Evolutionary conservation across 2,113 vertebrate genomes (phyloP), one percentile per base, ranked within the genome.

Genomic region (Erythrolamprus reginae): DNA sequence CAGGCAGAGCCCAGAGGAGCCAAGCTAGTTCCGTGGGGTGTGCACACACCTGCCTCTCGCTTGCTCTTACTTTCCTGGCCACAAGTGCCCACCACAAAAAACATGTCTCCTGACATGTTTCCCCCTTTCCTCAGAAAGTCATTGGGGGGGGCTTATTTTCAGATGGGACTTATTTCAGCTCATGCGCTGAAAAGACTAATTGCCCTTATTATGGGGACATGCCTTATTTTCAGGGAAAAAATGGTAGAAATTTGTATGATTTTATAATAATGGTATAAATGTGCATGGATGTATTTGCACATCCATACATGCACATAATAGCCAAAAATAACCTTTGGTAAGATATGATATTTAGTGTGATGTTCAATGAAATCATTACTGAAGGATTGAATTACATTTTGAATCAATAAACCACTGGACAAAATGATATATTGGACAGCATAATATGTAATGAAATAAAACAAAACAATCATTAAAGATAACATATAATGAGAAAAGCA

Each of bases 181-280:
- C n/a, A n/a, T n/a, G n/a, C n/a, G n/a, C n/a, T n/a, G n/a, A n/a
- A n/a, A n/a, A n/a, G n/a, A n/a, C n/a, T n/a, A n/a, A n/a, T n/a
- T n/a, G n/a, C n/a, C n/a, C n/a, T n/a, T n/a, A n/a, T n/a, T n/a
- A n/a, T n/a, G n/a, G n/a, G n/a, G n/a, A n/a, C n/a, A n/a, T n/a
- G n/a, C n/a, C n/a, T n/a, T n/a, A n/a, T n/a, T n/a, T n/a, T n/a
- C n/a, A n/a, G n/a, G n/a, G n/a, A n/a, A n/a, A n/a, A n/a, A n/a
- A n/a, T n/a, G n/a, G n/a, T n/a, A n/a, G 82, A 96, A 92, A 95
- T 93, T 89, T 89, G 89, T 91, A 84, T 87, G 94, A 93, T 93
- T 88, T 51, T 92, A 92, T 91, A 90, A 93, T 48, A 61, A 90
- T 82, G 94, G 94, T 95, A 96, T 90, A 94, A 91, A 89, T n/a